Evolutionary conservation across 2,888 invertebrate species (phyloP), one percentile per base, ranked within the genome.

Genomic region (Papilio protenor): DNA sequence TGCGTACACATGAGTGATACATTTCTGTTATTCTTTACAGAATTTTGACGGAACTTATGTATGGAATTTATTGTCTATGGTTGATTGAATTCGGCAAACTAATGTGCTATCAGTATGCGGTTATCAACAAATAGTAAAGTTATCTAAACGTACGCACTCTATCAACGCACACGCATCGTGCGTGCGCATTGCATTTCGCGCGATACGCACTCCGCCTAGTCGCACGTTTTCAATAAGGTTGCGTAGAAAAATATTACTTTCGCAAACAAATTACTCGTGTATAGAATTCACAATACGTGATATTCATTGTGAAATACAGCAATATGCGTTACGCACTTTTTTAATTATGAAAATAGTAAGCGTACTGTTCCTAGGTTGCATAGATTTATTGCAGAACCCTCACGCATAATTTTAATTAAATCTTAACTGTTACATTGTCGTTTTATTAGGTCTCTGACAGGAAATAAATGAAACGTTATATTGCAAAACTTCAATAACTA

Each of bases 161-260:
- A 94, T 94, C 94, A 88, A 84, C 87, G 87, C 86, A 86, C 85
- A 88, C 87, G 88, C 88, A 89, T 84, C 89, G 91, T 91, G 92
- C 90, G 91, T 91, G 90, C 84, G 89, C 83, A 83, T 88, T 91
- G 90, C 90, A 89, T 92, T 94, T 94, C 81, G 92, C 91, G 91
- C 89, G 90, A 90, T 90, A 89, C 88, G 82, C 88, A 88, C 86
- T 86, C 81, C 82, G 83, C 80, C 83, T 81, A 83, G 82, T 84
- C 85, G 88, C 92, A 92, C 91, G 92, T 92, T 83, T 82, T 83
- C 81, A 83, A 81, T 81, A 80, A 82, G 84, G 84, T 92, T 92
- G 90, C 91, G 91, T 87, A 89, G 87, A 88, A 86, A 84, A 85
- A 82, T 84, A 84, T 82, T 84, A 92, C 90, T 93, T 94, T 94